These are phyloP conservation scores for Proterorhinus semilunaris DNA, from an alignment of 2,113 vertebrate species.

Conservation along the genomic window DNA sequence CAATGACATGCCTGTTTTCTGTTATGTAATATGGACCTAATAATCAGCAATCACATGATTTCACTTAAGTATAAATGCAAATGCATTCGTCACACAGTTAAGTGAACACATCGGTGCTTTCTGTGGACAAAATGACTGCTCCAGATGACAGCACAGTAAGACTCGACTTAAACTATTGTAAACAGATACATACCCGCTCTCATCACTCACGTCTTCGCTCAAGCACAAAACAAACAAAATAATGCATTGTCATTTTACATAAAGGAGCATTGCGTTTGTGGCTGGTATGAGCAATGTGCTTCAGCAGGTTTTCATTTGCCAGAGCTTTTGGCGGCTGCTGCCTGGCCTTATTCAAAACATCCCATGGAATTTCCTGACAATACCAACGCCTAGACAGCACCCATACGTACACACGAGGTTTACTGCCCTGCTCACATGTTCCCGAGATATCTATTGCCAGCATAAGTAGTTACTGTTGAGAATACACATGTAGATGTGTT, in stretches of 20 bases:
- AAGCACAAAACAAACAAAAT: slow-evolving; percentile 18
- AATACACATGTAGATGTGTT: slow-evolving; percentile 51
- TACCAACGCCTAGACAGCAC: slow-evolving; percentile 55
- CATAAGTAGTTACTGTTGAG: slow-evolving; percentile 47
- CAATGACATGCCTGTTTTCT: slow-evolving; percentile 38
- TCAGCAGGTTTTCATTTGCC: slow-evolving; percentile 75
- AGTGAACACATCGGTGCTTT: slow-evolving; percentile 51
- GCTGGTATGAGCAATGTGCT: slow-evolving; percentile 21
- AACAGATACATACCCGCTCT: slow-evolving; percentile 36
- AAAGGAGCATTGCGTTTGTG: slow-evolving; percentile 28
- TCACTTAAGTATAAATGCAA: slow-evolving; percentile 25
- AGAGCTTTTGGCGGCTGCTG: slow-evolving; percentile 58
- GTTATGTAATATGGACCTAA: slow-evolving; percentile 31
- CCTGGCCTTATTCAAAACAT: slow-evolving; percentile 77
- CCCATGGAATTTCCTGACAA: slow-evolving; percentile 77
- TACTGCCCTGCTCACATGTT: slow-evolving; percentile 36
- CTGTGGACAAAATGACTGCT: slow-evolving; percentile 32
- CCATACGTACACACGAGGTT: slow-evolving; percentile 18
- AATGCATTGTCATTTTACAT: slow-evolving; percentile 10
- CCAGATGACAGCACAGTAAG: slow-evolving; percentile 44
- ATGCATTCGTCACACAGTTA: slow-evolving; percentile 20
- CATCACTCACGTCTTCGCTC: background rate
- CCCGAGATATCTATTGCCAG: slow-evolving; percentile 38
- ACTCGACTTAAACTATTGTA: slow-evolving; percentile 25
- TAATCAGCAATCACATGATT: slow-evolving; percentile 16